Evolutionary conservation across 2,888 invertebrate genomes (phyloP), one percentile per base, ranked within the genome.

Genomic region (Rhingia rostrata): DNA sequence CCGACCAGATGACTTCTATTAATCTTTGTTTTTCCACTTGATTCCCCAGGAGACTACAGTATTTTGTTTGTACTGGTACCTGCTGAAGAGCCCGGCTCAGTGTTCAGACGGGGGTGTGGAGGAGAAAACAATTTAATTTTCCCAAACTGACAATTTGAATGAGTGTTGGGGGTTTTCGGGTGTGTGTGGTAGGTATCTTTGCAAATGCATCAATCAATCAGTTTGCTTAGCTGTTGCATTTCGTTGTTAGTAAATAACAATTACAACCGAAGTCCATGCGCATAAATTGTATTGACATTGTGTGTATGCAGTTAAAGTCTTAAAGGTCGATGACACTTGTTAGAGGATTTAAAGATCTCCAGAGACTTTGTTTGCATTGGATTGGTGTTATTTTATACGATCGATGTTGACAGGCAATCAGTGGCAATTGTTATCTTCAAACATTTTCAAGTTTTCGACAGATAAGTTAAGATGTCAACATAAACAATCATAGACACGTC

Each of bases 1-100:
- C 39, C 45, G 56, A 47, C 30, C 30, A 1, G 35, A 51, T 43
- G 58, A 75, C 70, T 75, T 75, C 60, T 49, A 81, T 70, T 81
- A 75, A 81, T 81, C 81, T 64, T 81, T 70, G 53, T 70, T 41
- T 58, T 81, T 81, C 70, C 64, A 35, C 60, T 81, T 77, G 77
- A 75, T 60, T 81, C 75, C 75, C 67, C 67, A 49, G 45, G 64
- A 81, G 58, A 74, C 56, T 47, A 22, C 32, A 30, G 22, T 22
- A 22, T 22, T 22, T 22, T 22, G 22, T 22, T 4, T 45, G 12
- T 45, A 2, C 47, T 22, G 12, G 4, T 47, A 32, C 33, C 14
- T 22, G 22, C 2, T 12, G 32, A 9, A 22, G 33, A 6, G 22
- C 22, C 22, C 22, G 22, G 2, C 2, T 22, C 4, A 4, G 30